These are phyloP conservation scores for Andrena trimmerana DNA, from an alignment of 2,888 invertebrate genomes.

Conservation along the genomic window DNA sequence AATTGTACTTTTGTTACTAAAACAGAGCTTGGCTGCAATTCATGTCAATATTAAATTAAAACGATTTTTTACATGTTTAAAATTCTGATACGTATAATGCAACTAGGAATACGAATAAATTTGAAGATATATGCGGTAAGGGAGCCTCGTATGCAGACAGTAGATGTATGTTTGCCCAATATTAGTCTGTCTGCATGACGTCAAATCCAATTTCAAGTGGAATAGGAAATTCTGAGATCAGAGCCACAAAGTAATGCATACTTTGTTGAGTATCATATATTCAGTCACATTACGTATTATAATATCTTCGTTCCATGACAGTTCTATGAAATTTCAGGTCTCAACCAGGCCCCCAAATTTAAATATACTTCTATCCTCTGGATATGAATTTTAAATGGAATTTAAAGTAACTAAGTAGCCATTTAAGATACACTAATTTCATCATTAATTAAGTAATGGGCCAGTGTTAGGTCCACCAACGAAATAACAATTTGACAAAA, in stretches of 20 bases:
- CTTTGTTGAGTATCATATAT: constrained; percentile 1
- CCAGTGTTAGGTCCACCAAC: neutral
- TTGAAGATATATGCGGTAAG: neutral
- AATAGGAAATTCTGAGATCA: constrained; percentile 4
- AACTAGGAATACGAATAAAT: neutral
- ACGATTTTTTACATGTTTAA: neutral
- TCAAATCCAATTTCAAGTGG: constrained; percentile 17
- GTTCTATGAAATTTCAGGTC: neutral
- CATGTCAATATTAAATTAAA: neutral
- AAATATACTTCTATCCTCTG: too few relatives aligned
- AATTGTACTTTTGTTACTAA: neutral
- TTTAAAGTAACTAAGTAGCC: too few relatives aligned
- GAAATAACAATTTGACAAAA: neutral
- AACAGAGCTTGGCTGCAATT: neutral
- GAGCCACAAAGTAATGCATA: neutral
- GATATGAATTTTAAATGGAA: too few relatives aligned
- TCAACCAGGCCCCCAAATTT: too few relatives aligned
- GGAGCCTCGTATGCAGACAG: neutral
- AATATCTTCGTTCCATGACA: neutral
- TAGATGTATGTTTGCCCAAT: neutral
- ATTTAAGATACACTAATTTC: too few relatives aligned
- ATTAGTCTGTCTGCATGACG: constrained; percentile 3
- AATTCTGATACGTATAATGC: neutral
- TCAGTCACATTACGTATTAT: neutral
- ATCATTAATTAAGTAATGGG: too few relatives aligned